Percentiles rank a stretch among this genome's conserved stretches.
phyloP scores from a whole-genome alignment of 2,113 vertebrate genomes.

The Crypturellus undulatus region DNA sequence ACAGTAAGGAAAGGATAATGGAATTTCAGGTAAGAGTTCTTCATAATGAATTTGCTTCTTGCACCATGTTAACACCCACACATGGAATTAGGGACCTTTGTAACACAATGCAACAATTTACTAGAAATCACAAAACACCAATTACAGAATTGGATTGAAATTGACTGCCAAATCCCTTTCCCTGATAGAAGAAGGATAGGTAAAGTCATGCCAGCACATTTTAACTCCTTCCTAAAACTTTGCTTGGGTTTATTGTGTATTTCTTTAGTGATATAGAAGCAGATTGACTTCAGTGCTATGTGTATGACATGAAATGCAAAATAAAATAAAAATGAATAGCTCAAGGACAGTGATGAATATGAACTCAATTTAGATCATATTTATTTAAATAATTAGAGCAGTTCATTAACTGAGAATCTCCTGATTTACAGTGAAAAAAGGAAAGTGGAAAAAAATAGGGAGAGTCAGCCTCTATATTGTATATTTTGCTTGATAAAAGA shows the following conservation, averaged over 20 bases:
- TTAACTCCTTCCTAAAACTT: constrained; percentile 49
- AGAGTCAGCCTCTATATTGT: not conserved
- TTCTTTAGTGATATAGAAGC: not conserved
- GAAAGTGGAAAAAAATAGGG: not conserved
- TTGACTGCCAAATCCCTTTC: constrained; percentile 42
- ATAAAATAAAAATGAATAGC: constrained; percentile 7
- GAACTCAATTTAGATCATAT: not conserved
- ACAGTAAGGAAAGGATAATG: constrained; percentile 57
- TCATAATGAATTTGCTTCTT: constrained; percentile 66
- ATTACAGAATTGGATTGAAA: constrained; percentile 71
- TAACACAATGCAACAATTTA: constrained; percentile 61
- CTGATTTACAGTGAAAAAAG: not conserved
- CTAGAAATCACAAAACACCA: constrained; percentile 70
- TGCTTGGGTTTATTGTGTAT: not conserved
- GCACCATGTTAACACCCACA: constrained; percentile 58
- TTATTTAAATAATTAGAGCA: constrained; percentile 29
- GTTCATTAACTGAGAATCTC: not conserved
- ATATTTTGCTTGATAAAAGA: constrained; percentile 40
- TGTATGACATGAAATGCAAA: constrained; percentile 5
- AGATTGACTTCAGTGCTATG: not conserved
- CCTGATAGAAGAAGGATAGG: constrained; percentile 36
- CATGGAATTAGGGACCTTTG: constrained; percentile 68
- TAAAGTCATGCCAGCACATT: constrained; percentile 37
- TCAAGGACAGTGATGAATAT: not conserved
- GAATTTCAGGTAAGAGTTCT: constrained; percentile 64